Evolutionary conservation across 2,113 vertebrate species (phyloP).

Genomic region (Cyanoliseus patagonus): DNA sequence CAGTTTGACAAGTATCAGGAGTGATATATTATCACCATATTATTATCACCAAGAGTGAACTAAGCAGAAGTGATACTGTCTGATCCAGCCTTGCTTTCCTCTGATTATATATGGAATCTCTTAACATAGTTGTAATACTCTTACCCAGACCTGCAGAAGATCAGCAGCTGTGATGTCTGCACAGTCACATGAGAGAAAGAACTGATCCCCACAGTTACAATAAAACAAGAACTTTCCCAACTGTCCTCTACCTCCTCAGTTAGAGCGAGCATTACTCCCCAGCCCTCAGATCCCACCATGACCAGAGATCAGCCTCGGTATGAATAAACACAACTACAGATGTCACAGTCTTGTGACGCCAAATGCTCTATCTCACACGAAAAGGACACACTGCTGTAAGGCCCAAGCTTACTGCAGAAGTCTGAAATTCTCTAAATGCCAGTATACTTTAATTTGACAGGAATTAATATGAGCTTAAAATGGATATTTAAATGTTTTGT

Average conservation of each 20-base stretch:
- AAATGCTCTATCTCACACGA: not conserved
- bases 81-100: not conserved
- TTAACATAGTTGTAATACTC: not conserved
- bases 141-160: not conserved
- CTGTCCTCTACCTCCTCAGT: not conserved
- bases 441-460: not conserved
- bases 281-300: not conserved
- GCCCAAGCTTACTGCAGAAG: not conserved
- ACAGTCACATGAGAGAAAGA: not conserved
- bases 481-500: not conserved
- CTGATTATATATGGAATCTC: not conserved
- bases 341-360: not conserved
- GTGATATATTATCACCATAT: no score
- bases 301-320: rapidly evolving
- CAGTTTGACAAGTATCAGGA: not conserved
- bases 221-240: not conserved
- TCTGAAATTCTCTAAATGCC: not conserved
- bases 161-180: not conserved
- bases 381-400: not conserved
- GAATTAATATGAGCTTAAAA: constrained; percentile 22
- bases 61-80: not conserved
- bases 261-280: not conserved
- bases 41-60: not conserved
- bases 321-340: not conserved
- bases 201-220: not conserved